Evolutionary conservation across 2,113 vertebrate genomes (phyloP).

Genomic region (Cyprinodon variegatus): DNA sequence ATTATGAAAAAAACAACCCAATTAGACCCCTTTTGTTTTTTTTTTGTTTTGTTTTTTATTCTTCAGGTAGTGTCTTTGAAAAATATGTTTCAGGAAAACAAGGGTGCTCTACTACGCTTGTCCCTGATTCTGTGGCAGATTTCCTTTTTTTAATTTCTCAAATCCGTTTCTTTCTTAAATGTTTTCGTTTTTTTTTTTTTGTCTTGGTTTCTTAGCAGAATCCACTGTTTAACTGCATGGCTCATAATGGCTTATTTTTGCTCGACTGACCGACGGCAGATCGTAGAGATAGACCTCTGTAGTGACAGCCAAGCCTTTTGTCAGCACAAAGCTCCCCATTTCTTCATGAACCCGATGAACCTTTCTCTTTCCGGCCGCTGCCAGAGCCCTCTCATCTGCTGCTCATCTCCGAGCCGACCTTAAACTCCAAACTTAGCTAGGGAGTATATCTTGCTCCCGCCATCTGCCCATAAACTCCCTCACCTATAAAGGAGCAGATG

Average conservation of each 20-base stretch:
- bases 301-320: constrained; percentile 65
- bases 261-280: constrained; percentile 40
- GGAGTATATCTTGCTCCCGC: constrained; percentile 24
- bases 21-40: not conserved
- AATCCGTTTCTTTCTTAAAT: not conserved
- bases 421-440: constrained; percentile 24
- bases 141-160: not conserved
- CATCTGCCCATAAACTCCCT: constrained; percentile 31
- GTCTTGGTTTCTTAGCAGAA: not conserved
- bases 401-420: constrained; percentile 39
- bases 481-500: not conserved
- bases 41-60: no score
- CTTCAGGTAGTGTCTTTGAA: no score
- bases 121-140: not conserved
- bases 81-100: no score
- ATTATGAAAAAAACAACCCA: not conserved
- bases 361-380: constrained; percentile 67
- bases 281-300: constrained; percentile 48
- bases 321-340: constrained; percentile 68
- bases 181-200: not conserved
- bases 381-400: constrained; percentile 58
- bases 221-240: not conserved
- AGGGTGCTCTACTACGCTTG: no score
- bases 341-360: constrained; percentile 73
- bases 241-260: constrained; percentile 61